Conservation (phyloP, 2,113 vertebrate genomes). For the Oncorhynchus nerka region DNA sequence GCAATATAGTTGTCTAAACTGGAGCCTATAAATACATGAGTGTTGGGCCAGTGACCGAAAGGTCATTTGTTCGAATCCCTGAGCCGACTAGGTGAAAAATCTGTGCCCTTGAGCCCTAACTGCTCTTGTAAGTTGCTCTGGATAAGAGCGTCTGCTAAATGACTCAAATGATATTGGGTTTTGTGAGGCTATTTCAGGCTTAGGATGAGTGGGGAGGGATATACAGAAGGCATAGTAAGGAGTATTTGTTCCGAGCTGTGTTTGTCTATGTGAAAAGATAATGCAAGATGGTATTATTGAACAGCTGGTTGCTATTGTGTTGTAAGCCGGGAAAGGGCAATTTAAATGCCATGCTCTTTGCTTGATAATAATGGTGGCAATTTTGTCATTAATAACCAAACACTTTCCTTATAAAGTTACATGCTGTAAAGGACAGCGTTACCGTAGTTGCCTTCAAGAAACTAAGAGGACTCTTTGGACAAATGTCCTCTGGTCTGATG, state of each 20-base stretch:
- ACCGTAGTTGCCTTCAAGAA: conserved; percentile 9
- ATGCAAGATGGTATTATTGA: neutral
- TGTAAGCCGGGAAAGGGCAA: neutral
- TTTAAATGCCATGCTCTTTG: neutral
- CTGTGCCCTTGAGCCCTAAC: too few relatives aligned
- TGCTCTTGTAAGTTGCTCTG: too few relatives aligned
- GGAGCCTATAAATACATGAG: too few relatives aligned
- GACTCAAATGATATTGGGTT: too few relatives aligned
- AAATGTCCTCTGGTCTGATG: too few relatives aligned
- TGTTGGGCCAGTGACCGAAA: too few relatives aligned
- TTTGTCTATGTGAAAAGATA: neutral
- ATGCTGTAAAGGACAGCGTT: conserved; percentile 30
- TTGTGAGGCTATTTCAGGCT: too few relatives aligned
- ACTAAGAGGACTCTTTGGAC: neutral
- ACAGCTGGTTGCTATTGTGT: neutral
- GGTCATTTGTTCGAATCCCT: too few relatives aligned
- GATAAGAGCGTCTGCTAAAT: too few relatives aligned
- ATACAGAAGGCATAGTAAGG: neutral
- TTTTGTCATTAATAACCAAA: conserved; percentile 12
- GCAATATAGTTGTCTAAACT: too few relatives aligned
- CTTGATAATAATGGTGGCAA: conserved; percentile 25
- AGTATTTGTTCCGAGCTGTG: neutral
- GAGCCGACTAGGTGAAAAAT: too few relatives aligned
- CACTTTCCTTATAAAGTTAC: conserved; percentile 27
- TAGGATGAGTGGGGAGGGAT: neutral